Evolutionary conservation across 2,797 vertebrate genomes (phyloP), one percentile per base, ranked within the genome.

Genomic region (Onychomys torridus): DNA sequence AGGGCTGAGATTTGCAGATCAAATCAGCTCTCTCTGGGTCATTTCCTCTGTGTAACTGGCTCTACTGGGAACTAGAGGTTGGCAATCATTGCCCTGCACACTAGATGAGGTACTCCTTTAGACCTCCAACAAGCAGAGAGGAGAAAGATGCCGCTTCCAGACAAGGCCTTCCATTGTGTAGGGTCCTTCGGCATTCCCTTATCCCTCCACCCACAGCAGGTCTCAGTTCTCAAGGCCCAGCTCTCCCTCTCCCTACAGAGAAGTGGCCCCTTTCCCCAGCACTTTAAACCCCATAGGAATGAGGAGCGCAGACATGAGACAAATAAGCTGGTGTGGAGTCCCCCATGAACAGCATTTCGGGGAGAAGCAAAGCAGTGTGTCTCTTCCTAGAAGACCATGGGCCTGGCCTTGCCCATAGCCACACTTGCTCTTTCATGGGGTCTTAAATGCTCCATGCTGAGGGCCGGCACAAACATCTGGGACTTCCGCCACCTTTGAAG

Each of bases 311-410:
- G 3, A n/a, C 61, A 5, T n/a, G 2, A 25, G 59, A 61, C 90
- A 61, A 19, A 34, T 23, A 94, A 87, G 73, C 83, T 29, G 90
- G 91, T 94, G 94, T 90, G 65, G 2, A 43, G 49, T 2, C 10
- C 89, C 81, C 7, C 0, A 6, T 82, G 89, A 92, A 71, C 55
- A 43, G 25, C 43, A 13, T 52, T 69, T 17, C 2, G 0, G 12
- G 6, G 32, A 67, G 43, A 2, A 69, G 32, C 63, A 4, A 2
- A 69, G 32, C 63, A 4, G 43, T 7, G 63, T 5, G 19, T 97
- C 85, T 81, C 73, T 94, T 95, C 82, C 73, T 59, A 94, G 96
- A 55, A 43, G 89, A 89, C 32, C 55, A 5, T 1, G 34, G 69
- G 84, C 78, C 85, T 19, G 52, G 75, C 37, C 81, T 94, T 73